Base-by-base conservation (phyloP, 2,888 invertebrate genomes). In the Machimus atricapillus region DNA sequence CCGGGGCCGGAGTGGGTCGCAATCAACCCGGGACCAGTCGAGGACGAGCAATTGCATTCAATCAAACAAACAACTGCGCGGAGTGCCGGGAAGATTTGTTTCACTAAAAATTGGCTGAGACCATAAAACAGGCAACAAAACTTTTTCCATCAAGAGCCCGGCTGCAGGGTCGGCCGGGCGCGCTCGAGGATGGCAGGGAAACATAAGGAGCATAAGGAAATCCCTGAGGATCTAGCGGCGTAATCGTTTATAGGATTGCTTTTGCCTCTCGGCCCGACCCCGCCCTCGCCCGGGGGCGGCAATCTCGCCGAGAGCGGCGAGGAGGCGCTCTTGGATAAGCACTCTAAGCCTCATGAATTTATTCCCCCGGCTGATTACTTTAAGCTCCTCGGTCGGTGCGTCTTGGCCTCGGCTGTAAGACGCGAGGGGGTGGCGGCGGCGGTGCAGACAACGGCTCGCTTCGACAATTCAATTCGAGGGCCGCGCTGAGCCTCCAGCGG, bases 231-330 rank as follows among this genome's bases (percentile, higher is more conserved):
- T 89, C 89, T 89, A 89, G 89, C 89, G 89, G 88, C 89, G 88
- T 89, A 89, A 89, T 89, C 89, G 89, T 88, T 89, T 89, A 89
- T 89, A 89, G 89, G 89, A 89, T 89, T 89, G 89, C 89, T 89
- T 89, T 89, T 89, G 73, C 86, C 58, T 66, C 58, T 43, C 78
- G 56, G 27, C 58, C 27, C 79, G 56, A 23, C 58, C n/a, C 40
- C 31, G 58, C 12, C 46, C 46, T 73, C 46, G n/a, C 66, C 66
- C 1, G 23, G 43, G 23, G 19, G 52, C 37, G 85, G 85, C 85
- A 86, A 86, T 77, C 77, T 86, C 31, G 12, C 52, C 43, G 77
- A 74, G 37, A 74, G 37, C 19, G 40, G 43, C 31, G 19, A 77
- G 86, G 56, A 52, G 56, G 56, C 37, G 77, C 31, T 27, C 12